Evolutionary conservation across 2,113 vertebrate species (phyloP).

Genomic region (Rhineura floridana): DNA sequence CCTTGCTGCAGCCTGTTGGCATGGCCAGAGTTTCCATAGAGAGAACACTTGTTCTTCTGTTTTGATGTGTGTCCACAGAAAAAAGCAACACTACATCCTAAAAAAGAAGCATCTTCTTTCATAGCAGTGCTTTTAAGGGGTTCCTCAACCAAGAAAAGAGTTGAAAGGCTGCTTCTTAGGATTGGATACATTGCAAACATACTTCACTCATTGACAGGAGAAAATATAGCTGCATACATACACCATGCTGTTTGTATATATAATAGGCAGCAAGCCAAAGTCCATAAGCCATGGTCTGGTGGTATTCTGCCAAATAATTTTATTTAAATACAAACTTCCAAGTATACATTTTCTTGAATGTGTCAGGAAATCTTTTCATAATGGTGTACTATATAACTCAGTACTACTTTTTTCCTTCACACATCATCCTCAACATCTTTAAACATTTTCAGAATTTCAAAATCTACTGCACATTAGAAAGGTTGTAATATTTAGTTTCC

Average conservation of each 20-base stretch:
- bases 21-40: no score
- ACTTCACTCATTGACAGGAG: neutral
- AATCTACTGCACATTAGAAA: neutral
- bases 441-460: constrained; percentile 7
- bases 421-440: neutral
- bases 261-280: neutral
- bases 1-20: no score
- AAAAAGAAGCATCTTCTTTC: neutral
- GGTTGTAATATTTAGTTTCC: constrained; percentile 9
- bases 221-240: neutral
- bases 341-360: neutral
- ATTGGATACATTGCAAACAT: neutral
- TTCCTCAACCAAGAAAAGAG: neutral
- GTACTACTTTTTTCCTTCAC: neutral
- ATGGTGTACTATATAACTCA: neutral
- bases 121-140: neutral
- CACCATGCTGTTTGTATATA: neutral
- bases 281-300: neutral
- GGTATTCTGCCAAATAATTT: neutral
- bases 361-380: neutral
- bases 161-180: neutral
- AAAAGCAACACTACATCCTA: neutral
- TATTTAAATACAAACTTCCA: neutral
- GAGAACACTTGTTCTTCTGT: neutral
- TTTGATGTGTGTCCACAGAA: neutral